These are phyloP conservation scores for Drosophila pectinifera DNA, from an alignment of 1,140 invertebrate species.

Conservation along the genomic window DNA sequence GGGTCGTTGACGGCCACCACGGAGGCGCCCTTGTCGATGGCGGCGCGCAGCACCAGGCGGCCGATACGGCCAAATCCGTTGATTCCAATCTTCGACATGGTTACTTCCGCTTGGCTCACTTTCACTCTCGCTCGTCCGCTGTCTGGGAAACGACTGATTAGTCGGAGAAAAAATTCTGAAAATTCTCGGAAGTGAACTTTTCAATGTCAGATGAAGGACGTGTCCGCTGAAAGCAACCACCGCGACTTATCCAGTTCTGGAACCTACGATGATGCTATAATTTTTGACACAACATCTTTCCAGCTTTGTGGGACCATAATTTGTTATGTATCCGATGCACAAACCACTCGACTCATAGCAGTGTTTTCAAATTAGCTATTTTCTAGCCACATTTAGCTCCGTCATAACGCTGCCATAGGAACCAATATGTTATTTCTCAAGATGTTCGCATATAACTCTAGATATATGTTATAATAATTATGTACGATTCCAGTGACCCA, in stretches of 20 bases:
- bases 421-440: too few species aligned
- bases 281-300: background rate
- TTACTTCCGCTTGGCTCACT: conserved; percentile 16
- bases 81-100: conserved; percentile 22
- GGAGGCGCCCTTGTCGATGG: conserved; percentile 7
- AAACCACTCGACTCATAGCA: conserved; percentile 1
- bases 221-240: conserved; percentile 4
- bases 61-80: conserved; percentile 18
- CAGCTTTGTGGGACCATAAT: conserved; percentile 8
- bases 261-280: background rate
- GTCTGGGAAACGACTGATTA: conserved; percentile 15
- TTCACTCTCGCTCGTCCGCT: conserved; percentile 20
- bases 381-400: background rate
- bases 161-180: background rate
- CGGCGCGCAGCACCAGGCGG: conserved; percentile 14
- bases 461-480: too few species aligned
- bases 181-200: conserved; percentile 14
- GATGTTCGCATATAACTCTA: too few species aligned
- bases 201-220: conserved; percentile 21
- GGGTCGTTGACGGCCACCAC: conserved; percentile 13
- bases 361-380: background rate
- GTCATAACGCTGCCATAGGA: too few species aligned
- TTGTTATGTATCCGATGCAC: background rate
- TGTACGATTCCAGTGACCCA: too few species aligned
- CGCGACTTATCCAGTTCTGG: conserved; percentile 8